A percentile compares a stretch with the other conserved stretches of the same genome.
Evolutionary conservation across 2,888 invertebrate genomes (phyloP).

Genomic region (Phlogophora meticulosa): DNA sequence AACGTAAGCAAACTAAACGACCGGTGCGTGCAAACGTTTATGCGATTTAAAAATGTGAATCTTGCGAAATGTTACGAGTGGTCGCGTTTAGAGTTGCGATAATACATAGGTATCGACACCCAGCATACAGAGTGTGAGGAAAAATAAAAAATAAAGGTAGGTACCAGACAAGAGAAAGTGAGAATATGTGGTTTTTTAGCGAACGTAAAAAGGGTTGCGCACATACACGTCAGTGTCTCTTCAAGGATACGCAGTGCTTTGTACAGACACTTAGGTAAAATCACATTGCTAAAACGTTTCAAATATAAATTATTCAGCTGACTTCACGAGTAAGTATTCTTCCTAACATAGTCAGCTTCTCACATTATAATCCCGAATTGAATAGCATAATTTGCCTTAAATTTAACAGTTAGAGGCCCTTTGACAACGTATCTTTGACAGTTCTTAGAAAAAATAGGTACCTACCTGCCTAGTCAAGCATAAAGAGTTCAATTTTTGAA

Average conservation of each 20-base stretch:
- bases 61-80: slow-evolving; percentile 39
- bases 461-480: too few species aligned
- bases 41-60: slow-evolving; percentile 19
- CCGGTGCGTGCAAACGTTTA: slow-evolving; percentile 11
- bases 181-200: slow-evolving; percentile 19
- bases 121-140: slow-evolving; percentile 41
- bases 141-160: slow-evolving; percentile 11
- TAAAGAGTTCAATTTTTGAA: too few species aligned
- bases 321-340: too few species aligned
- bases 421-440: too few species aligned
- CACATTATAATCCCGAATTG: too few species aligned
- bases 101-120: neutral
- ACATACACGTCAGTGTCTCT: neutral
- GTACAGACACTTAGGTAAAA: too few species aligned
- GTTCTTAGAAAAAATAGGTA: neutral
- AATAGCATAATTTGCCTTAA: too few species aligned
- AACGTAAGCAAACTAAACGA: slow-evolving; percentile 9
- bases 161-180: slow-evolving; percentile 18
- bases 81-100: slow-evolving; percentile 40
- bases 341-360: too few species aligned
- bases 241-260: neutral
- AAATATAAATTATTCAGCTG: too few species aligned
- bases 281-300: neutral
- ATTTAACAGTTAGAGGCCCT: too few species aligned
- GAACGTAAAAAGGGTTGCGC: neutral